Conservation (phyloP, 2,113 vertebrate genomes). For the Peromyscus leucopus region DNA sequence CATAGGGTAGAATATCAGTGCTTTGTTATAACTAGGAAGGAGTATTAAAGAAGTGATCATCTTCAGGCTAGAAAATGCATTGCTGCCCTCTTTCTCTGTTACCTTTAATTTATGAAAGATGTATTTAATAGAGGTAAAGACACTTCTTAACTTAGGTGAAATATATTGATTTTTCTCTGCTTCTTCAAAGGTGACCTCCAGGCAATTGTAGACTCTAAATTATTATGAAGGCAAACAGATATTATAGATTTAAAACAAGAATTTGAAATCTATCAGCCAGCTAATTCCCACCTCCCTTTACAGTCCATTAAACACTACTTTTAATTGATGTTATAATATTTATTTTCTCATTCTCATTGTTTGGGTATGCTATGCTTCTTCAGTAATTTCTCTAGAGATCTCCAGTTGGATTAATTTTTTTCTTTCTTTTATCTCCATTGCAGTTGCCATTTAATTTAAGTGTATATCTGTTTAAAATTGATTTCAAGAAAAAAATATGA, state of each 20-base stretch:
- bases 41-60: not conserved
- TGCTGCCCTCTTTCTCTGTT: not conserved
- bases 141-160: slow-evolving; percentile 77
- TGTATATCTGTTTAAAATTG: slow-evolving; percentile 68
- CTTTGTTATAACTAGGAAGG: not conserved
- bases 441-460: slow-evolving; percentile 81
- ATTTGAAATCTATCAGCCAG: slow-evolving; percentile 85
- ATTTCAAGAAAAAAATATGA: slow-evolving; percentile 52
- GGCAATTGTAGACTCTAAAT: slow-evolving; percentile 83
- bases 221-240: slow-evolving; percentile 82
- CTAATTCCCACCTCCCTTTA: slow-evolving; percentile 87
- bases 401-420: slow-evolving; percentile 82
- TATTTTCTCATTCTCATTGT: slow-evolving; percentile 88
- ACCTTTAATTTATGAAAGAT: slow-evolving; percentile 19
- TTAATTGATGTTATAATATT: slow-evolving; percentile 90
- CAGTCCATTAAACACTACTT: slow-evolving; percentile 88
- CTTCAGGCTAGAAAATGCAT: not conserved
- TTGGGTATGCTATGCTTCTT: slow-evolving; percentile 87
- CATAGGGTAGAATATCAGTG: not conserved
- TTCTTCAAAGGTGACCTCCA: slow-evolving; percentile 85
- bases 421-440: slow-evolving; percentile 84
- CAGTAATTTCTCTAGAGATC: slow-evolving; percentile 89
- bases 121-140: slow-evolving; percentile 72
- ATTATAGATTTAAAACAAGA: slow-evolving; percentile 85
- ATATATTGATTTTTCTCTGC: slow-evolving; percentile 69